These are phyloP conservation scores for Diorhabda elongata DNA, from an alignment of 1,140 invertebrate species.

Conservation along the genomic window DNA sequence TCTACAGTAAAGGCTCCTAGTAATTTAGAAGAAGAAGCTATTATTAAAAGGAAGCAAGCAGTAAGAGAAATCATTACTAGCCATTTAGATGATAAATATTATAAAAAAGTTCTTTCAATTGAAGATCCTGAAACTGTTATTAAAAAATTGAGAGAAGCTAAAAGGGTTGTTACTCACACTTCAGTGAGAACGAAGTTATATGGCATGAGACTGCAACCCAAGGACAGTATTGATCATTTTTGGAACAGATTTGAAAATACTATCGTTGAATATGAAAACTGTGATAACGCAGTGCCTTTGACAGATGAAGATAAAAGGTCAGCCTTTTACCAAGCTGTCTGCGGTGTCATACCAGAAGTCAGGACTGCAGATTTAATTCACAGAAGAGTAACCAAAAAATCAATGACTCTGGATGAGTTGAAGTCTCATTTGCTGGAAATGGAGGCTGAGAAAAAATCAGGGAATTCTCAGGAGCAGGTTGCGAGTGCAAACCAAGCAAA, in stretches of 20 bases:
- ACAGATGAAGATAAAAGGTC: slow-evolving; percentile 5
- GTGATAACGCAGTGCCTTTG: slow-evolving; percentile 4
- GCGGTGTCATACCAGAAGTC: background rate
- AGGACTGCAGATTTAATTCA: background rate
- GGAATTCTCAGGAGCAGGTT: background rate
- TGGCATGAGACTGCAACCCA: background rate
- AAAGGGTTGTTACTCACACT: background rate
- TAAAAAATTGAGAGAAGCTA: background rate
- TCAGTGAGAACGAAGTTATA: background rate
- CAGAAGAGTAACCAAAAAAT: background rate
- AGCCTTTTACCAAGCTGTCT: slow-evolving; percentile 7
- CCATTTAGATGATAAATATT: slow-evolving; percentile 1
- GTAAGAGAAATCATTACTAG: slow-evolving; percentile 1
- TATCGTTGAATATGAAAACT: slow-evolving; percentile 1
- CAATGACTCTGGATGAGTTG: background rate
- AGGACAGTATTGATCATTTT: background rate
- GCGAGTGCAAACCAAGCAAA: slow-evolving; percentile 3
- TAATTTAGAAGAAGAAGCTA: background rate
- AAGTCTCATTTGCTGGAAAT: slow-evolving; percentile 2
- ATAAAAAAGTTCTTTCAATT: background rate
- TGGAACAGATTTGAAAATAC: slow-evolving; percentile 3
- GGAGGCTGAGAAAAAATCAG: slow-evolving; percentile 1
- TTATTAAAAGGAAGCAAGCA: slow-evolving; percentile 1
- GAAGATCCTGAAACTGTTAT: background rate
- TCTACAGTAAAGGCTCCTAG: background rate